phyloP scores from a whole-genome alignment of 2,797 vertebrate species.

The Astyanax mexicanus region DNA sequence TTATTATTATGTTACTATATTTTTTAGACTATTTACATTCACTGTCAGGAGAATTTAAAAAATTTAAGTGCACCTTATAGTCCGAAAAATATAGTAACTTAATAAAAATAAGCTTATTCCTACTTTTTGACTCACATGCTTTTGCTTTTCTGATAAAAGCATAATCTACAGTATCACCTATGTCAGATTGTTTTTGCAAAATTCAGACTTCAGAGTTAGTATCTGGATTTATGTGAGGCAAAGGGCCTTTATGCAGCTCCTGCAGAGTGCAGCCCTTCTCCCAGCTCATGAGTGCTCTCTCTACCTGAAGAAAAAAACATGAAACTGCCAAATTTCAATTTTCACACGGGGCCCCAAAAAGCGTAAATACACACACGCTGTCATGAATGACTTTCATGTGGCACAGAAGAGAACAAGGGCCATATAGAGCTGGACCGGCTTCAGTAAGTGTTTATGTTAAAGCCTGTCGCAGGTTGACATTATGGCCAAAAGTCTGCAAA shows the following conservation, averaged over 20 bases:
- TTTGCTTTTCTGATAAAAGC: too few relatives aligned
- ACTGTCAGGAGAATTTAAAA: too few relatives aligned
- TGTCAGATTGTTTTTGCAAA: slow-evolving; percentile 42
- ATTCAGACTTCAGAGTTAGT: slow-evolving; percentile 38
- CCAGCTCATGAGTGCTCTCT: slow-evolving; percentile 30
- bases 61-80: too few relatives aligned
- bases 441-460: slow-evolving; percentile 48
- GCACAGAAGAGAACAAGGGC: slow-evolving; percentile 46
- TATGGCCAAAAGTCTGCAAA: slow-evolving; percentile 47
- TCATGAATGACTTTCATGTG: slow-evolving; percentile 57
- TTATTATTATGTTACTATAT: too few relatives aligned
- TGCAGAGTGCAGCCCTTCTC: slow-evolving; percentile 14
- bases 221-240: slow-evolving; percentile 34
- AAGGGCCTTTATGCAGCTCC: slow-evolving; percentile 22
- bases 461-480: slow-evolving; percentile 50
- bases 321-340: slow-evolving; percentile 48
- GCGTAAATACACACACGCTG: slow-evolving; percentile 54
- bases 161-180: slow-evolving; percentile 36
- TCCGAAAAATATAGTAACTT: too few relatives aligned
- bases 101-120: too few relatives aligned
- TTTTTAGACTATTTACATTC: too few relatives aligned
- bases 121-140: too few relatives aligned
- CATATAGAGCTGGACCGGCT: slow-evolving; percentile 33
- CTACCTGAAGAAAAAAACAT: slow-evolving; percentile 36
- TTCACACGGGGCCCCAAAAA: slow-evolving; percentile 52